phyloP scores from a whole-genome alignment of 2,888 invertebrate species.

The Epinotia brunnichana region DNA sequence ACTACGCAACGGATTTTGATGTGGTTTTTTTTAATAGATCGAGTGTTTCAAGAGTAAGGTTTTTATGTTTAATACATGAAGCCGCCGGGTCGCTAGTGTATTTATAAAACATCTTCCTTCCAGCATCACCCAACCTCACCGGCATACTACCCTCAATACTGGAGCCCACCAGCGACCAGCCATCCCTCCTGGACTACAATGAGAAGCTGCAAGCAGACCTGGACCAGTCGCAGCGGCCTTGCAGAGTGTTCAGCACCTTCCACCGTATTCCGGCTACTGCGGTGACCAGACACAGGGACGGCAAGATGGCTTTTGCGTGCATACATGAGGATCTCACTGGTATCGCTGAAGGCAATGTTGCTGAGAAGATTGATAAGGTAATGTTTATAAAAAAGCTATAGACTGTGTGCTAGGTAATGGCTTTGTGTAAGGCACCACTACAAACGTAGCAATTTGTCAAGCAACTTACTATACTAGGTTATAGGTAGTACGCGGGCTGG shows the following conservation, averaged over 20 bases:
- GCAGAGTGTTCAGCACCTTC: slow-evolving; percentile 67
- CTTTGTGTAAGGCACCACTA: too few relatives aligned
- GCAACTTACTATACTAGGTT: too few relatives aligned
- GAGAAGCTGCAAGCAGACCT: slow-evolving; percentile 66
- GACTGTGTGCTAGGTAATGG: too few relatives aligned
- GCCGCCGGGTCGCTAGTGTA: too few relatives aligned
- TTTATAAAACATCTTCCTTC: slow-evolving; percentile 50
- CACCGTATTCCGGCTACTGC: slow-evolving; percentile 61
- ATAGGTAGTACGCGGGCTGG: too few relatives aligned
- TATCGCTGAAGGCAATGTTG: slow-evolving; percentile 54
- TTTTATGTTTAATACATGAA: too few relatives aligned
- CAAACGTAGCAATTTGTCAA: too few relatives aligned
- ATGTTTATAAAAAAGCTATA: slow-evolving; percentile 46
- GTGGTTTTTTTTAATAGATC: too few relatives aligned
- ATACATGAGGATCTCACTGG: slow-evolving; percentile 63
- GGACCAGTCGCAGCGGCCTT: slow-evolving; percentile 60
- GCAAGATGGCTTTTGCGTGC: slow-evolving; percentile 51
- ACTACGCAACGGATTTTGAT: too few relatives aligned
- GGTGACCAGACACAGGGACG: slow-evolving; percentile 44
- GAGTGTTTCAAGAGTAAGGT: too few relatives aligned
- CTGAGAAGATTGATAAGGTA: slow-evolving; percentile 61
- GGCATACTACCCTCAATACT: slow-evolving; percentile 61
- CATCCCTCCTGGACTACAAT: slow-evolving; percentile 65
- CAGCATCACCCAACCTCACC: slow-evolving; percentile 59
- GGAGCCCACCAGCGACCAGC: slow-evolving; percentile 57